Conservation (phyloP, 2,888 invertebrate genomes). For the Archips crataeganus region DNA sequence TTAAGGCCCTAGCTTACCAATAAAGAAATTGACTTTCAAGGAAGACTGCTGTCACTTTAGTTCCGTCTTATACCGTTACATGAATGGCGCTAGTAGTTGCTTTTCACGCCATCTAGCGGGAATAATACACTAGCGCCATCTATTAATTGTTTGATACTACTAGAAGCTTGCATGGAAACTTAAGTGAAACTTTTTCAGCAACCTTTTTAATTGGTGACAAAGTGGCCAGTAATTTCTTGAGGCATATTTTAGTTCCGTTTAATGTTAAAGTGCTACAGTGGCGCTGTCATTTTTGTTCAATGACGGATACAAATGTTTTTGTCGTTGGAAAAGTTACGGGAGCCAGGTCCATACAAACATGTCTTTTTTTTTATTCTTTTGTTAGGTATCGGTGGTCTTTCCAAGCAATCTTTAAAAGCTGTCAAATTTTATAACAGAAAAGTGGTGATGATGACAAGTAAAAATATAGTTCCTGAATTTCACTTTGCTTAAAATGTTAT, state of each 20-base stretch:
- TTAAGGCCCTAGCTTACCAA: conserved; percentile 72
- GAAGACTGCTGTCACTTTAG: conserved; percentile 9
- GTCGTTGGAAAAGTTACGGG: too few species aligned
- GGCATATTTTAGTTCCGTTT: background rate
- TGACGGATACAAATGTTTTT: too few species aligned
- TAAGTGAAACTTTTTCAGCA: background rate
- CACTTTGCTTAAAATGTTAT: background rate
- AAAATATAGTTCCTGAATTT: background rate
- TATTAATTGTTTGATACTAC: background rate
- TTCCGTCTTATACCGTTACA: background rate
- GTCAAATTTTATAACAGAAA: conserved; percentile 2
- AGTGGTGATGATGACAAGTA: background rate
- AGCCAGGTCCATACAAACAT: background rate
- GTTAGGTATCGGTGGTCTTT: background rate
- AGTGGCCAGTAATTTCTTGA: background rate
- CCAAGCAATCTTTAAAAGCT: background rate
- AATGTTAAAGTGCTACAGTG: background rate
- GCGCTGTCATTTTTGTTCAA: background rate
- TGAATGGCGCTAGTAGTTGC: background rate
- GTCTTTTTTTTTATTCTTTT: background rate
- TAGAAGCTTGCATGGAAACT: background rate
- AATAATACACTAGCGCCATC: conserved; percentile 1
- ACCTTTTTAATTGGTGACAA: background rate
- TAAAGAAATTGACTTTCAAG: conserved; percentile 51
- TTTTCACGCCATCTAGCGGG: background rate